Base-by-base conservation (phyloP, 2,888 invertebrate genomes). In the Lingula anatina region DNA sequence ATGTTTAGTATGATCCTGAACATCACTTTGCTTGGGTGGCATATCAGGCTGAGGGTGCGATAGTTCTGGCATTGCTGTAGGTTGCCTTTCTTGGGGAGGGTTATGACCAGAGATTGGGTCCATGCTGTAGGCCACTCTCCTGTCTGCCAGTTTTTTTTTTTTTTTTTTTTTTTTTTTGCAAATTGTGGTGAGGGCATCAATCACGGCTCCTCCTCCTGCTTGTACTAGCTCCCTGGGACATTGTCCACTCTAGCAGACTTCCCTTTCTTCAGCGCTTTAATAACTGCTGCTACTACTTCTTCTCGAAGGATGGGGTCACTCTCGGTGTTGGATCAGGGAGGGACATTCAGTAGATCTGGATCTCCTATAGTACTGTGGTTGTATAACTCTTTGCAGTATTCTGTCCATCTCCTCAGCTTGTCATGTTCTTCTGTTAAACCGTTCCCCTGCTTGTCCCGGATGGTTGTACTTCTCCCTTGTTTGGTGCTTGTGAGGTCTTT, bases 351-450 rank as follows among this genome's bases (percentile, higher is more conserved):
- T 23, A 37, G 27, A 24, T 1, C 36, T 48, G 15, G 21, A 21
- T 47, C 44, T 31, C 44, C 47, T 5, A 1, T 23, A n/a, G 43
- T 31, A 7, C 25, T 5, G 27, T 50, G 18, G 20, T 42, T 45
- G 50, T 50, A 50, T 3, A 53, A 46, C n/a, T 56, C 51, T 24
- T 51, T 31, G 44, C 43, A 46, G 39, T 50, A 55, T 21, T 50
- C 53, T 27, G 47, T 47, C 55, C 52, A 53, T 26, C 50, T 37
- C 25, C 41, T 37, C 3, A 50, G 21, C 23, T 53, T 55, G 20
- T 47, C 45, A 12, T 44, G 31, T 2, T 36, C 36, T 37, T 51
- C 49, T 31, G 49, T 47, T n/a, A n/a, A n/a, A n/a, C n/a, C n/a
- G n/a, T n/a, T n/a, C n/a, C n/a, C 35, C n/a, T 9, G 12, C 35